Evolutionary conservation across 2,888 invertebrate species (phyloP), one percentile per base, ranked within the genome.

Genomic region (Parnassius mnemosyne): DNA sequence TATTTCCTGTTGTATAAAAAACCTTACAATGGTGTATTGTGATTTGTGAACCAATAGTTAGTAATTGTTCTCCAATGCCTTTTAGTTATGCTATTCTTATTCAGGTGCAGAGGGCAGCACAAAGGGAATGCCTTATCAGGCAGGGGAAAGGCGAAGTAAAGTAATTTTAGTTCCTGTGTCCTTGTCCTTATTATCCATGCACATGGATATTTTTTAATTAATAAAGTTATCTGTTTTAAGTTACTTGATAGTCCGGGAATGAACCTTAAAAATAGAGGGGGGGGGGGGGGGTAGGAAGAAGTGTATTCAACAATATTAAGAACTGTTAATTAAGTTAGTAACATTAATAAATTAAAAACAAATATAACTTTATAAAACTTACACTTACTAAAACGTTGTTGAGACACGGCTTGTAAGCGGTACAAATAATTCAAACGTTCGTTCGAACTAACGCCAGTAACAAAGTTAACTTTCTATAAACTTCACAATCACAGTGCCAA

Each of bases 401-500:
- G 53, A 13, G 11, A 13, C n/a, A 63, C 59, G n/a, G 43, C 12
- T 59, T 51, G 46, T 59, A 46, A 41, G 49, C 54, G 52, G 34
- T 52, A 13, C 47, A 58, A 58, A 63, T 53, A 52, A 63, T 63
- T 47, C 47, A 13, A 49, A 49, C 49, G 63, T 63, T 59, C 56
- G 53, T 63, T 60, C 59, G 60, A 55, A 56, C 47, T n/a, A 16
- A 13, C 46, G 42, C 52, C 47, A 42, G 46, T 53, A 53, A 60
- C 47, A 52, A 34, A 52, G 59, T 63, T 52, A 43, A 63, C 59
- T 63, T 60, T 63, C 63, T 63, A 63, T 54, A 58, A 66, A 66
- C 60, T 61, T 61, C 66, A 69, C 68, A 65, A 47, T 50, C 67
- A 68, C 68, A 65, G 55, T 59, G 51, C 61, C 63, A 13, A 44